These are phyloP conservation scores for Antedon mediterranea DNA, from an alignment of 53 echinoderm and acorn worm genomes.

Conservation along the genomic window DNA sequence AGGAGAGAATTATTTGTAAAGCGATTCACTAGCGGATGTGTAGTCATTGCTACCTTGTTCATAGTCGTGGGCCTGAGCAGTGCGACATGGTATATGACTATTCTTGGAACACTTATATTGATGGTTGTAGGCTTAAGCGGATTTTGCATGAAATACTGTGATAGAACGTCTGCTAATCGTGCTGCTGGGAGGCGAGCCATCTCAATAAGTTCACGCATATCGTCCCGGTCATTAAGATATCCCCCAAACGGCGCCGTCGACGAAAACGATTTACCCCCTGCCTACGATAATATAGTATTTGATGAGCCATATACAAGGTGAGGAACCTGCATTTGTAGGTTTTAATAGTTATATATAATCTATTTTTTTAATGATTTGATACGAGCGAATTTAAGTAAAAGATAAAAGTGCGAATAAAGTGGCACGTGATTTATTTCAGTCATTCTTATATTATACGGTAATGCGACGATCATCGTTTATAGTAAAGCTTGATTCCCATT, in stretches of 20 bases:
- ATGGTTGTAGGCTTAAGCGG: background rate
- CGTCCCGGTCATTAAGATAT: background rate
- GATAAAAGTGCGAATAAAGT: too few relatives aligned
- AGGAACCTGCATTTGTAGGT: background rate
- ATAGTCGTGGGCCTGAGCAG: background rate
- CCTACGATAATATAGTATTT: background rate
- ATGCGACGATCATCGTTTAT: too few relatives aligned
- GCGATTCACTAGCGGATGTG: background rate
- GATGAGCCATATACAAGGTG: background rate
- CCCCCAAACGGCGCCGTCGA: background rate
- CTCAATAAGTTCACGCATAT: background rate
- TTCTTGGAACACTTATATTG: background rate
- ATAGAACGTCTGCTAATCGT: background rate
- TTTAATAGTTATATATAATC: background rate
- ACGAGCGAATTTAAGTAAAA: too few relatives aligned
- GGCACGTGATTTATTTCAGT: too few relatives aligned
- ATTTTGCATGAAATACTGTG: background rate
- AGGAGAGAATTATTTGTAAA: background rate
- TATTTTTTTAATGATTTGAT: too few relatives aligned
- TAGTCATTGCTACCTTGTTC: background rate
- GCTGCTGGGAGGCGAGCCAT: background rate
- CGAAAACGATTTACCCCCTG: background rate
- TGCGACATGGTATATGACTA: background rate
- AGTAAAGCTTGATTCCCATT: too few relatives aligned
- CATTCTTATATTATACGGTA: too few relatives aligned